Conservation (phyloP, 2,888 invertebrate species). For the Andrena fulva region DNA sequence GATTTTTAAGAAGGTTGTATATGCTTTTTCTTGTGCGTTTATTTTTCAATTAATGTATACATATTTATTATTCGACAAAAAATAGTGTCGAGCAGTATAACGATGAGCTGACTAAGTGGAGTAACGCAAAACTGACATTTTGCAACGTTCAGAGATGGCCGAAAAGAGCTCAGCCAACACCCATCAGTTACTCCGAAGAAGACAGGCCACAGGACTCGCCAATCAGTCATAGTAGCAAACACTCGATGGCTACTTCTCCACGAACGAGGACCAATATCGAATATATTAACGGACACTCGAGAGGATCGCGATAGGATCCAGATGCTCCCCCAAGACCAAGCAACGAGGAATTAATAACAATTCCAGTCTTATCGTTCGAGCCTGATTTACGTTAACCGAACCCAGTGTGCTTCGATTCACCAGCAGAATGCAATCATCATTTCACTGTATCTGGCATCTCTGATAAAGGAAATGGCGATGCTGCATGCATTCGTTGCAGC, state of each 20-base stretch:
- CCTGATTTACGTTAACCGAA: not conserved
- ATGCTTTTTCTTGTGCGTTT: too few species aligned
- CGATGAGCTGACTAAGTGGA: too few species aligned
- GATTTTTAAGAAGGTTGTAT: too few species aligned
- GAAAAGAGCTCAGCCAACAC: not conserved
- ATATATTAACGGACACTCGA: constrained; percentile 30
- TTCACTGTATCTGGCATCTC: not conserved
- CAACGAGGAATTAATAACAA: constrained; percentile 28
- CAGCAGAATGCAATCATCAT: constrained; percentile 5
- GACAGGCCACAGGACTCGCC: constrained; percentile 6
- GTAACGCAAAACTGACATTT: not conserved
- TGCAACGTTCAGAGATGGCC: not conserved
- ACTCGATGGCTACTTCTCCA: not conserved
- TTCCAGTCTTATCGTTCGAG: constrained; percentile 12
- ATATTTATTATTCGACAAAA: too few species aligned
- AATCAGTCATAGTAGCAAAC: constrained; percentile 22
- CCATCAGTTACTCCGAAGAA: not conserved
- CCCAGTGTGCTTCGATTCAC: constrained; percentile 5
- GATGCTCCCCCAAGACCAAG: constrained; percentile 1
- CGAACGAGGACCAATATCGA: constrained; percentile 3
- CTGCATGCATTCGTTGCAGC: constrained; percentile 1
- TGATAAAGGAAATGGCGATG: not conserved
- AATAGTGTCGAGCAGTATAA: too few species aligned
- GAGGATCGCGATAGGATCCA: not conserved
- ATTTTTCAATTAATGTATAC: too few species aligned